Conservation (phyloP, 2,888 invertebrate genomes). For the Dusona sp. region DNA sequence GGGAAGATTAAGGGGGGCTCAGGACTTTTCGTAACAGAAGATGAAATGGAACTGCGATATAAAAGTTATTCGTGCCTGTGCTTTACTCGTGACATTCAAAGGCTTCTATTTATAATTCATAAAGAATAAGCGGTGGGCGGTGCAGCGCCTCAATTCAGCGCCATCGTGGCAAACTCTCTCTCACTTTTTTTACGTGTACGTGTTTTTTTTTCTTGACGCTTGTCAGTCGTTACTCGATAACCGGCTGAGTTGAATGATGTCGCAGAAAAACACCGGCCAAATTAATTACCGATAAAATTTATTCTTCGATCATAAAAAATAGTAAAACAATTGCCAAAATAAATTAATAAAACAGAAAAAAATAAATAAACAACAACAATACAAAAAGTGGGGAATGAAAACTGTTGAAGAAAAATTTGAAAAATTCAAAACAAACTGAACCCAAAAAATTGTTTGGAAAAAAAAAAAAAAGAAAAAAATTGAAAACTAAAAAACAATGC, state of each 20-base stretch:
- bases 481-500: too few relatives aligned
- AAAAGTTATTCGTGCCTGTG: constrained; percentile 7
- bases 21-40: background rate
- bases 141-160: constrained; percentile 33
- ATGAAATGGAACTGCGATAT: constrained; percentile 7
- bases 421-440: too few relatives aligned
- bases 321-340: background rate
- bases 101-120: constrained; percentile 62
- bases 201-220: background rate
- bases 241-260: constrained; percentile 25
- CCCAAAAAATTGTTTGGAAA: background rate
- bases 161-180: constrained; percentile 34
- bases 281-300: background rate
- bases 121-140: constrained; percentile 52
- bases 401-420: background rate
- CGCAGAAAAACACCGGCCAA: background rate
- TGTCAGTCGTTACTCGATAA: constrained; percentile 29
- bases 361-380: background rate
- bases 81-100: constrained; percentile 53
- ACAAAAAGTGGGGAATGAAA: background rate
- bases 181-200: constrained; percentile 17
- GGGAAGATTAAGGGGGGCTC: background rate
- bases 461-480: background rate
- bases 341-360: too few relatives aligned
- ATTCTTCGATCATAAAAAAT: background rate